phyloP scores from a whole-genome alignment of 2,888 invertebrate genomes.

The Heteromurus nitidus region DNA sequence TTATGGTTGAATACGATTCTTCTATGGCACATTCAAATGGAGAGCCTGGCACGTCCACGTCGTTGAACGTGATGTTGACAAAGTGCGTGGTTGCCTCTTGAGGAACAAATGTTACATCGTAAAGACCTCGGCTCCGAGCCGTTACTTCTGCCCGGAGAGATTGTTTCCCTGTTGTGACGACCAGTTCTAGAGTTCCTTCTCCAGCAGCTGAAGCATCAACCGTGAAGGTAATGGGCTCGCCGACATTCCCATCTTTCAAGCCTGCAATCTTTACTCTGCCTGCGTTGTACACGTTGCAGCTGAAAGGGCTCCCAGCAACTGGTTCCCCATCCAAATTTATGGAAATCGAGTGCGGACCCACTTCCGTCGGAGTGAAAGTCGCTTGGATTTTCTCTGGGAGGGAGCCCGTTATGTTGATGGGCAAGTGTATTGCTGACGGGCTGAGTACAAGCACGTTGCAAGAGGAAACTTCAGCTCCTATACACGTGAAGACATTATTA shows the following conservation, averaged over 20 bases:
- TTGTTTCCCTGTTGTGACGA: slow-evolving; percentile 91
- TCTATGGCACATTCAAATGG: slow-evolving; percentile 86
- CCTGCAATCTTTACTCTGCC: slow-evolving; percentile 78
- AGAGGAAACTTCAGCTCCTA: slow-evolving; percentile 74
- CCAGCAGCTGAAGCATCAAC: slow-evolving; percentile 97
- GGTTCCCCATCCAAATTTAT: slow-evolving; percentile 89
- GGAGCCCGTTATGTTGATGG: slow-evolving; percentile 81
- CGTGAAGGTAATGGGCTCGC: slow-evolving; percentile 91
- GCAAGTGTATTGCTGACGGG: slow-evolving; percentile 88
- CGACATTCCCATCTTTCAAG: slow-evolving; percentile 80
- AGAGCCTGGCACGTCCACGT: slow-evolving; percentile 79
- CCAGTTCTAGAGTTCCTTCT: slow-evolving; percentile 92
- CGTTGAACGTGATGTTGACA: slow-evolving; percentile 94
- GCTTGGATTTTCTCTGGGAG: slow-evolving; percentile 83
- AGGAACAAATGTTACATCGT: slow-evolving; percentile 94
- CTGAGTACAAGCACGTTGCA: slow-evolving; percentile 83
- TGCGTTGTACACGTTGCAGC: slow-evolving; percentile 95
- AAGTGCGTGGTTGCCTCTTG: slow-evolving; percentile 92
- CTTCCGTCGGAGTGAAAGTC: slow-evolving; percentile 88
- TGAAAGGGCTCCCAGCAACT: slow-evolving; percentile 93
- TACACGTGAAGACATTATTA: background rate
- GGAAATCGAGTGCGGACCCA: slow-evolving; percentile 87
- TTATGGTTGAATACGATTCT: slow-evolving; percentile 74
- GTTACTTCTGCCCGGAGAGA: slow-evolving; percentile 93
- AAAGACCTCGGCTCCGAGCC: slow-evolving; percentile 91